Evolutionary conservation across 2,113 vertebrate species (phyloP).

Genomic region (Nestor notabilis): DNA sequence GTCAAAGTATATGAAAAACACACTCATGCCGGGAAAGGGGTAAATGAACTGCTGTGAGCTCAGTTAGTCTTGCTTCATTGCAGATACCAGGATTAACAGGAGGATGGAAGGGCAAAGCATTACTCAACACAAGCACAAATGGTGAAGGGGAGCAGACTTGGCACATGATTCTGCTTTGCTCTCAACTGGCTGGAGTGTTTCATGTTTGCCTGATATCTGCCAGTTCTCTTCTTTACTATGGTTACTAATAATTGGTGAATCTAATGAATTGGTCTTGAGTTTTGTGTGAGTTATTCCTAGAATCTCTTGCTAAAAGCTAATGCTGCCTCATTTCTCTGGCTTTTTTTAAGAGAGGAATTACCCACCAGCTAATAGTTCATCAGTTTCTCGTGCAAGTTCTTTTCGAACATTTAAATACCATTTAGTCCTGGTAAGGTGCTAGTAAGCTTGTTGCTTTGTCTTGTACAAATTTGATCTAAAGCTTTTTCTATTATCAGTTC

Average conservation of each 20-base stretch:
- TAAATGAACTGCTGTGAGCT: background rate
- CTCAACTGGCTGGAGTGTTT: background rate
- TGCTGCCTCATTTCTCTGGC: background rate
- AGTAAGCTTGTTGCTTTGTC: background rate
- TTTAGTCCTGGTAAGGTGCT: background rate
- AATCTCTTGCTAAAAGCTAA: background rate
- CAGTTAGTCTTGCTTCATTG: background rate
- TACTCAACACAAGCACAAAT: background rate
- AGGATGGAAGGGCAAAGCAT: background rate
- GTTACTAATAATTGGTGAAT: background rate
- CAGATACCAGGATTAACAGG: background rate
- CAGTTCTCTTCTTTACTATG: background rate
- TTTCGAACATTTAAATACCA: background rate
- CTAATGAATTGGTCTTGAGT: background rate
- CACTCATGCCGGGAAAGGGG: background rate
- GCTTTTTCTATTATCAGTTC: background rate
- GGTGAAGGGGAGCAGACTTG: background rate
- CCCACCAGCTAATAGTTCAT: background rate
- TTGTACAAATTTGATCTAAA: background rate
- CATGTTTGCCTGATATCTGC: background rate
- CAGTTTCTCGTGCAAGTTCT: background rate
- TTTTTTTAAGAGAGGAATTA: background rate
- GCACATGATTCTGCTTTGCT: background rate
- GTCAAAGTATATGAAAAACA: background rate
- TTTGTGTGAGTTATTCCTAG: background rate